These are phyloP conservation scores for Indri indri DNA, from an alignment of 2,113 vertebrate species.

Conservation along the genomic window DNA sequence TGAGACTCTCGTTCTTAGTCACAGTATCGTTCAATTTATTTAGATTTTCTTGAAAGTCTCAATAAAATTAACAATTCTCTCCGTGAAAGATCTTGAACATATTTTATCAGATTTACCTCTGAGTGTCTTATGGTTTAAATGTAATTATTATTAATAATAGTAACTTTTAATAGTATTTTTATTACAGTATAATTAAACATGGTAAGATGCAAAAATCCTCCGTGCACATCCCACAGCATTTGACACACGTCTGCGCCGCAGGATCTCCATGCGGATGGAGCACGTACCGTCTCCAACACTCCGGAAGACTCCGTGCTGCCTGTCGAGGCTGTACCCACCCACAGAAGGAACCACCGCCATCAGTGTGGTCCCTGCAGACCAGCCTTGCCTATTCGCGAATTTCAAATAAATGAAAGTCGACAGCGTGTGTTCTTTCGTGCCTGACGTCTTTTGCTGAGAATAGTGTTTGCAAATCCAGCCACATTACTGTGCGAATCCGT, in stretches of 20 bases:
- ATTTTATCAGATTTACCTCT: neutral
- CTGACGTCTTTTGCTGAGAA: neutral
- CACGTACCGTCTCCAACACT: no score
- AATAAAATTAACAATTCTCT: neutral
- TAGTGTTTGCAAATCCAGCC: neutral
- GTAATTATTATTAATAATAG: no score
- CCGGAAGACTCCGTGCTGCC: rapidly evolving
- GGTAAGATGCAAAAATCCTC: neutral
- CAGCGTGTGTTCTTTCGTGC: rapidly evolving
- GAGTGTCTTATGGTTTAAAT: neutral
- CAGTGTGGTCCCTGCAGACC: rapidly evolving
- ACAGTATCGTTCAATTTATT: no score
- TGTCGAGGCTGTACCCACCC: no score
- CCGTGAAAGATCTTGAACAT: neutral
- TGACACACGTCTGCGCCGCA: rapidly evolving
- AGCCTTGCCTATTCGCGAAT: no score
- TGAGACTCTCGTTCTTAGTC: neutral
- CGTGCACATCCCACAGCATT: neutral
- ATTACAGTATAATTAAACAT: neutral
- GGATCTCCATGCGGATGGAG: neutral
- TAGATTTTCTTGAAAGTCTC: neutral
- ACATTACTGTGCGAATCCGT: neutral
- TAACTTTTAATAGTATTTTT: neutral
- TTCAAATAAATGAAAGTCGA: neutral
- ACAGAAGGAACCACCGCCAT: rapidly evolving